Percentiles rank a stretch among this genome's conserved stretches.
Evolutionary conservation across 2,888 invertebrate genomes (phyloP).

Genomic region (Polyommatus iphigenia): DNA sequence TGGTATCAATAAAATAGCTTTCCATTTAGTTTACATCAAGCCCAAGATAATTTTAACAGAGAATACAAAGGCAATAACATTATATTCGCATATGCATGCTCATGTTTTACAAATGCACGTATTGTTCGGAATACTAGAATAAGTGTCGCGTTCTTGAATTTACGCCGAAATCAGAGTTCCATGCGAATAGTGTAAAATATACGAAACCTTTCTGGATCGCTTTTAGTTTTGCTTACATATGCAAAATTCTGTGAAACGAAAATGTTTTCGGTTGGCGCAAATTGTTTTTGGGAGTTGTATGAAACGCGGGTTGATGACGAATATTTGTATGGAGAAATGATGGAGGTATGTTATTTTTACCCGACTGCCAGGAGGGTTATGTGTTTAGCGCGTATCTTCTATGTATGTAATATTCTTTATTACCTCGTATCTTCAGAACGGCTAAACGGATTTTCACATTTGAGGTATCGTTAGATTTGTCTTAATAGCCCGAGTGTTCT

Average conservation of each 20-base stretch:
- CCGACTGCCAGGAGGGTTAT: no score
- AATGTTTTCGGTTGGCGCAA: constrained; percentile 9
- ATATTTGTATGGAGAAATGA: background rate
- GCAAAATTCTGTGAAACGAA: constrained; percentile 10
- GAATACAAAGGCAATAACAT: background rate
- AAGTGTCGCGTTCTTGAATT: constrained; percentile 20
- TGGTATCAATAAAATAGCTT: no score
- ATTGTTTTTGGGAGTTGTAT: constrained; percentile 22
- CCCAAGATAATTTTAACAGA: background rate
- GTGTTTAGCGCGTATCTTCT: no score
- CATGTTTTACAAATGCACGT: constrained; percentile 13
- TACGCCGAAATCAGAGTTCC: constrained; percentile 22
- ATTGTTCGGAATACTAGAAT: constrained; percentile 6
- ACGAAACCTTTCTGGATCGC: constrained; percentile 15
- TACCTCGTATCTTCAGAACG: no score
- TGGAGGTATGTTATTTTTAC: background rate
- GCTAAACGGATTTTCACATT: no score
- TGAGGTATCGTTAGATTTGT: no score
- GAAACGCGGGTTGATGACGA: background rate
- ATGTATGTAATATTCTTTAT: no score
- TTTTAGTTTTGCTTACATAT: constrained; percentile 28
- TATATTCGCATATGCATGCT: background rate
- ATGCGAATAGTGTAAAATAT: constrained; percentile 19
- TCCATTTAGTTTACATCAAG: background rate
- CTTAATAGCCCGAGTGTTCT: no score